Evolutionary conservation across 2,113 vertebrate species (phyloP).

Genomic region (Corythornis madagascariensis): DNA sequence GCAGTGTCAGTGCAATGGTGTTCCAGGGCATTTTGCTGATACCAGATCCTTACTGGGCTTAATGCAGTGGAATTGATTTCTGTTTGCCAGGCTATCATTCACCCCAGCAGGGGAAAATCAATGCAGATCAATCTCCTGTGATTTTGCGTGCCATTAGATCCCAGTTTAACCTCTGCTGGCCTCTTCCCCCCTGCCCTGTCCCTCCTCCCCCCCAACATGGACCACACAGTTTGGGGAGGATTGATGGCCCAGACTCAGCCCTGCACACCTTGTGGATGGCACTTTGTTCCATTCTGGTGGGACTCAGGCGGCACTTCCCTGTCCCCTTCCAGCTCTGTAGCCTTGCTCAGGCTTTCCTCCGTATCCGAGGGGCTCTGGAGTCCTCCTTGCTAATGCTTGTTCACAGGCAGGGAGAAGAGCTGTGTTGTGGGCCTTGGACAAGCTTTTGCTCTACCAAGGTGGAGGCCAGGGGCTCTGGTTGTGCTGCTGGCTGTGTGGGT

Average conservation of each 20-base stretch:
- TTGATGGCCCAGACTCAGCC: slow-evolving; percentile 18
- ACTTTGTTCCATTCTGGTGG: neutral
- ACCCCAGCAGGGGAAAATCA: slow-evolving; percentile 69
- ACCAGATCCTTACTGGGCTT: slow-evolving; percentile 64
- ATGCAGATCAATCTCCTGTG: slow-evolving; percentile 65
- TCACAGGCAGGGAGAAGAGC: neutral
- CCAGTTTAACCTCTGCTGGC: slow-evolving; percentile 66
- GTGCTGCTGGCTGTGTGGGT: fast-evolving
- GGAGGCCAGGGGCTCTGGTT: neutral
- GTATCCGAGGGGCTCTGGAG: neutral
- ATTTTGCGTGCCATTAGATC: slow-evolving; percentile 53
- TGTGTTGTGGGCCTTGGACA: fast-evolving
- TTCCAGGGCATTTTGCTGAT: slow-evolving; percentile 1
- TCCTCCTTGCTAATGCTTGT: neutral
- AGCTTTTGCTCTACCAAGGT: neutral
- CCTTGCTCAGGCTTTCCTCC: neutral
- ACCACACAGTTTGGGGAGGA: slow-evolving; percentile 16
- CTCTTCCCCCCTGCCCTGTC: neutral
- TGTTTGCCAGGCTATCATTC: slow-evolving; percentile 72
- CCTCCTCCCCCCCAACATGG: neutral
- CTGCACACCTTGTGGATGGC: neutral
- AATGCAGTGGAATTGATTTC: slow-evolving; percentile 79
- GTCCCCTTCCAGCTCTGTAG: neutral
- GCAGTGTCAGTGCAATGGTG: neutral
- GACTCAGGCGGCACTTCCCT: neutral